These are phyloP conservation scores for Paramisgurnus dabryanus DNA, from an alignment of 2,113 vertebrate species.

Conservation along the genomic window DNA sequence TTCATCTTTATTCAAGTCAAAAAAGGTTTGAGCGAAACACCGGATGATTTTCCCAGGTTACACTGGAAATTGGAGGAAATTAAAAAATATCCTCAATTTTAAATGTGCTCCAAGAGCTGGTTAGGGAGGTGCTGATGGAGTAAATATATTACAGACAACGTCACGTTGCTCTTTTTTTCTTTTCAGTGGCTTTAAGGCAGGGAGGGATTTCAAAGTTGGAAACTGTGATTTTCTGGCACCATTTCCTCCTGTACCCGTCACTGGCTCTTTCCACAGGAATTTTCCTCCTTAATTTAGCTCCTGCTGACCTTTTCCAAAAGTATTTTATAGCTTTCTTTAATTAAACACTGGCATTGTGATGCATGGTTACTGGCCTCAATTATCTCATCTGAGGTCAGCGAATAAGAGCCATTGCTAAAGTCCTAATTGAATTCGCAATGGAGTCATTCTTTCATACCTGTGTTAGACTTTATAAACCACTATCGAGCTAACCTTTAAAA, in stretches of 20 bases:
- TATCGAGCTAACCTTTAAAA: slow-evolving; percentile 27
- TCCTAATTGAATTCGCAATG: slow-evolving; percentile 52
- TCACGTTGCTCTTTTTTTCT: slow-evolving; percentile 61
- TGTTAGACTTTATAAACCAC: slow-evolving; percentile 47
- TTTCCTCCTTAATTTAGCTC: slow-evolving; percentile 51
- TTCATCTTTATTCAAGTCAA: slow-evolving; percentile 7
- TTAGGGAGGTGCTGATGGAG: slow-evolving; percentile 65
- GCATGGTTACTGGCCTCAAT: slow-evolving; percentile 58
- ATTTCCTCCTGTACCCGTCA: slow-evolving; percentile 59
- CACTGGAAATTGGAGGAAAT: not conserved
- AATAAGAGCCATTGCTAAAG: slow-evolving; percentile 56
- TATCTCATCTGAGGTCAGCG: slow-evolving; percentile 56
- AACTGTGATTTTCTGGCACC: slow-evolving; percentile 70
- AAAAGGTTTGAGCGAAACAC: not conserved
- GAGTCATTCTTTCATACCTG: slow-evolving; percentile 37
- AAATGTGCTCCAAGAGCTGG: slow-evolving; percentile 54
- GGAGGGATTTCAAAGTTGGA: slow-evolving; percentile 61
- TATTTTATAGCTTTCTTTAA: slow-evolving; percentile 69
- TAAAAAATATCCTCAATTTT: slow-evolving; percentile 30
- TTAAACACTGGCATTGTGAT: slow-evolving; percentile 67
- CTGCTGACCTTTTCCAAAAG: slow-evolving; percentile 65
- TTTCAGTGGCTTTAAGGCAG: slow-evolving; percentile 52
- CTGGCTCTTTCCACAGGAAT: slow-evolving; percentile 57
- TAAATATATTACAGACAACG: slow-evolving; percentile 70
- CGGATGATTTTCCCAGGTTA: not conserved